Conservation (phyloP, 2,113 vertebrate genomes). For the Triplophysa rosa region DNA sequence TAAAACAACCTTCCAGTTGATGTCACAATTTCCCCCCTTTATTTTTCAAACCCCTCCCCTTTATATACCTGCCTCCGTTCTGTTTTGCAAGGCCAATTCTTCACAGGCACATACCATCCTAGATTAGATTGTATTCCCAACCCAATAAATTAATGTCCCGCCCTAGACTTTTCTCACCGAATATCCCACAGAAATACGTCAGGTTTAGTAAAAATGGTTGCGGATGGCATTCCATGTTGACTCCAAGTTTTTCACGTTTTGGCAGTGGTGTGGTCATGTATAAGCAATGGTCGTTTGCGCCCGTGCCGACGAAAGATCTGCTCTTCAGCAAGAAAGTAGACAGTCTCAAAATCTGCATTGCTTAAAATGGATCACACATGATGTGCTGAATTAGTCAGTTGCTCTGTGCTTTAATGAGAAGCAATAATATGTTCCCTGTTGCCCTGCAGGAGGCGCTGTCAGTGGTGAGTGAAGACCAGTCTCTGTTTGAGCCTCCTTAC, state of each 20-base stretch:
- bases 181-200: background rate
- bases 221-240: background rate
- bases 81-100: background rate
- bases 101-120: background rate
- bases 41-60: background rate
- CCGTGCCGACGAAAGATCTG: background rate
- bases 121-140: background rate
- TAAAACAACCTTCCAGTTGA: background rate
- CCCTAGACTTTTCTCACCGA: background rate
- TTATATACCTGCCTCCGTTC: background rate
- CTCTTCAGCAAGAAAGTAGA: slow-evolving; percentile 6
- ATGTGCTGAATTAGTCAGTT: slow-evolving; percentile 8
- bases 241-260: background rate
- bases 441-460: slow-evolving; percentile 93
- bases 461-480: slow-evolving; percentile 99
- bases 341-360: background rate
- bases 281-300: slow-evolving; percentile 6
- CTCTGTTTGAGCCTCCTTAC: slow-evolving; percentile 95
- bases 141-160: too few relatives aligned
- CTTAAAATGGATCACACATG: background rate
- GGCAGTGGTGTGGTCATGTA: background rate
- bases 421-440: slow-evolving; percentile 1
- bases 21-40: background rate
- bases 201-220: background rate
- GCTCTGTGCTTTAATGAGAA: background rate